A percentile compares a stretch with the other conserved stretches of the same genome.
These are phyloP conservation scores for Pseudeuparius sepicola DNA, from an alignment of 2,888 invertebrate species.

Conservation along the genomic window DNA sequence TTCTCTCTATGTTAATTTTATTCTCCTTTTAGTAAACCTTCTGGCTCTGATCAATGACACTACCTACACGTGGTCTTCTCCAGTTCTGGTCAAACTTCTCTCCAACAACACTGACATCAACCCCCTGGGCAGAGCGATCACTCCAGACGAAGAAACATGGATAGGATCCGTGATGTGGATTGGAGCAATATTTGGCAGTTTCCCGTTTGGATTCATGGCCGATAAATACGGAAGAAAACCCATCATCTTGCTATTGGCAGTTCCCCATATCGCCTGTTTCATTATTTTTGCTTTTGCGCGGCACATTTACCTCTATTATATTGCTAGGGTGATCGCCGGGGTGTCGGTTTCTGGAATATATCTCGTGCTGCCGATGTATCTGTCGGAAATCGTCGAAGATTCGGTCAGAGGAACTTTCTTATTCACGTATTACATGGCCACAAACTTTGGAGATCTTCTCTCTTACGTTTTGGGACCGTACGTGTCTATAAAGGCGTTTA, in stretches of 20 bases:
- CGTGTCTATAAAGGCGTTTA: slow-evolving; percentile 15
- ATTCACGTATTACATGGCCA: slow-evolving; percentile 51
- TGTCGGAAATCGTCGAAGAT: slow-evolving; percentile 74
- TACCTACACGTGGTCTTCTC: slow-evolving; percentile 19
- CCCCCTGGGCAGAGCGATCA: slow-evolving; percentile 15
- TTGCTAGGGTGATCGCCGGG: slow-evolving; percentile 50
- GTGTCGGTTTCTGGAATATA: slow-evolving; percentile 56
- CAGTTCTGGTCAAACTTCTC: slow-evolving; percentile 16
- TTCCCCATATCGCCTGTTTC: slow-evolving; percentile 51
- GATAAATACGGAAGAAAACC: slow-evolving; percentile 49
- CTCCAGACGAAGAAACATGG: slow-evolving; percentile 21
- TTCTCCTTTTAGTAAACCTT: slow-evolving; percentile 17
- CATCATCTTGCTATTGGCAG: slow-evolving; percentile 49
- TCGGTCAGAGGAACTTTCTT: slow-evolving; percentile 62
- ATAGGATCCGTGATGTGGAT: slow-evolving; percentile 22
- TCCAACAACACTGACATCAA: slow-evolving; percentile 11
- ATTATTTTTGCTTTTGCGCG: slow-evolving; percentile 17
- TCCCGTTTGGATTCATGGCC: slow-evolving; percentile 12
- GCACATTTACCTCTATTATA: slow-evolving; percentile 33
- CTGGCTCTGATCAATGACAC: slow-evolving; percentile 12
- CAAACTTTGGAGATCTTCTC: slow-evolving; percentile 18
- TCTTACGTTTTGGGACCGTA: slow-evolving; percentile 22
- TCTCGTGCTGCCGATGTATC: slow-evolving; percentile 70
- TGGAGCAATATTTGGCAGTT: slow-evolving; percentile 22
- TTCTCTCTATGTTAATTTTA: slow-evolving; percentile 1